Evolutionary conservation across 2,113 vertebrate species (phyloP).

Genomic region (Labeo catla): DNA sequence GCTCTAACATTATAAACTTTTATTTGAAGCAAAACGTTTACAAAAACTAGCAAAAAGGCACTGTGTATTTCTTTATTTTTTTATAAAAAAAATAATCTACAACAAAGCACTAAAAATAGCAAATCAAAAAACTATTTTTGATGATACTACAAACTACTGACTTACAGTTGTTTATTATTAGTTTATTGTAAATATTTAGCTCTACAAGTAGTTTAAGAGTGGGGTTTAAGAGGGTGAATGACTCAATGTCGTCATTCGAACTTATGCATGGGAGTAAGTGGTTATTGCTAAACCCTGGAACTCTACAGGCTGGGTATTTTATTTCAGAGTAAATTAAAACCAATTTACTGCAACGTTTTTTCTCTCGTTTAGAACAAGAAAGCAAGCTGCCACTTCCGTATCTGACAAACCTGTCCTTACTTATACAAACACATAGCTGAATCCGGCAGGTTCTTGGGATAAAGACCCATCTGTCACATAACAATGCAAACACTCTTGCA

Average conservation of each 20-base stretch:
- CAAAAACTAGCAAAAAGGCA: too few relatives aligned
- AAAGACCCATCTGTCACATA: constrained; percentile 39
- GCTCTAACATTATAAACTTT: not conserved
- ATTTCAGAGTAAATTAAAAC: not conserved
- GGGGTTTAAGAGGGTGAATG: not conserved
- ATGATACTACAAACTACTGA: not conserved
- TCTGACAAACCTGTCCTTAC: not conserved
- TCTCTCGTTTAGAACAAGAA: not conserved
- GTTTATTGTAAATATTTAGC: not conserved
- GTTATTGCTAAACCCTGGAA: not conserved
- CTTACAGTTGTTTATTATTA: not conserved
- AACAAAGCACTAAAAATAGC: not conserved
- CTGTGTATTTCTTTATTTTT: not conserved
- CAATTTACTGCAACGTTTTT: not conserved
- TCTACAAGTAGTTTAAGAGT: not conserved
- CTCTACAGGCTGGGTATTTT: constrained; percentile 1
- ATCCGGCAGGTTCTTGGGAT: not conserved
- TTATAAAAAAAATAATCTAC: not conserved
- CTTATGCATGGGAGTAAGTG: not conserved
- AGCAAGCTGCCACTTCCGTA: not conserved
- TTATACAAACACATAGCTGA: constrained; percentile 8
- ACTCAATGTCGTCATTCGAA: not conserved
- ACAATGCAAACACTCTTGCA: not conserved
- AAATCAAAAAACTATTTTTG: not conserved
- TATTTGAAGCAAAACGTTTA: not conserved